Conservation (phyloP, 2,797 vertebrate species). For the Pantherophis vulpinus region DNA sequence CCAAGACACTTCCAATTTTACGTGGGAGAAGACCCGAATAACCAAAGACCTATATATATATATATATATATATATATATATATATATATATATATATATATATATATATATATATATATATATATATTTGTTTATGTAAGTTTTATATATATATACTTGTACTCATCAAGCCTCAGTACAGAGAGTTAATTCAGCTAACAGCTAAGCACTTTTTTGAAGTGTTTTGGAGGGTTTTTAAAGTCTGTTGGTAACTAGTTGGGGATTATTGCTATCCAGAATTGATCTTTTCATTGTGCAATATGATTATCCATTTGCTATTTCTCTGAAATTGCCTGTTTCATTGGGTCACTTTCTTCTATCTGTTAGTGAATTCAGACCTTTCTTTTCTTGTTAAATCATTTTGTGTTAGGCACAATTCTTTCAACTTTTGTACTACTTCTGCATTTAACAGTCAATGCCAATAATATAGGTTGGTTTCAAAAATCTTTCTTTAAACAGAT, state of each 20-base stretch:
- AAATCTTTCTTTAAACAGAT: not conserved
- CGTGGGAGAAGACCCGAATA: too few relatives aligned
- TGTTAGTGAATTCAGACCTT: not conserved
- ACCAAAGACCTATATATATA: too few relatives aligned
- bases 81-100: too few relatives aligned
- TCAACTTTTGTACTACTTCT: not conserved
- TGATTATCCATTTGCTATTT: not conserved
- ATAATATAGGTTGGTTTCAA: not conserved
- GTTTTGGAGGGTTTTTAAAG: not conserved
- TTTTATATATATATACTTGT: conserved; percentile 45
- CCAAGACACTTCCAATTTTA: too few relatives aligned
- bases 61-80: too few relatives aligned
- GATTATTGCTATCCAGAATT: not conserved
- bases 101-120: too few relatives aligned
- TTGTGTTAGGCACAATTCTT: not conserved
- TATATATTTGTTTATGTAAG: too few relatives aligned
- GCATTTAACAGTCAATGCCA: not conserved
- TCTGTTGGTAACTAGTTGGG: not conserved
- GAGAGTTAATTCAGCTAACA: conserved; percentile 67
- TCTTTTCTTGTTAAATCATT: not conserved
- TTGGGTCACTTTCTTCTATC: not conserved
- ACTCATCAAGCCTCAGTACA: conserved; percentile 54
- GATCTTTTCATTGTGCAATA: not conserved
- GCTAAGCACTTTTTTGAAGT: conserved; percentile 47
- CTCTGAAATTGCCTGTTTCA: not conserved